These are phyloP conservation scores for Empis stercorea DNA, from an alignment of 2,888 invertebrate species.

Conservation along the genomic window DNA sequence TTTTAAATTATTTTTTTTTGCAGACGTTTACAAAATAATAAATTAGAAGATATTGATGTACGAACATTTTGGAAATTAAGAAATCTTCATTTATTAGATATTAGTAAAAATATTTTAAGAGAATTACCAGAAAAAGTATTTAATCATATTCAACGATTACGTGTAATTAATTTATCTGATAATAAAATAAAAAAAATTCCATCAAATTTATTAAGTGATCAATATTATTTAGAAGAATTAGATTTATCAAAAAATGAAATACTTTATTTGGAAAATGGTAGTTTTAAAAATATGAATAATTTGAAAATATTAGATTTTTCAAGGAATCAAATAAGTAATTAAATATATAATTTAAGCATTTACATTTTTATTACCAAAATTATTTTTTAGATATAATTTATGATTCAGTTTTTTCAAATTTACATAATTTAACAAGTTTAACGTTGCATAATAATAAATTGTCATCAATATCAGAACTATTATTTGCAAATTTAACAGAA, in stretches of 20 bases:
- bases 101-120: conserved; percentile 45
- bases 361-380: not conserved
- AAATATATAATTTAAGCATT: not conserved
- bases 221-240: conserved; percentile 45
- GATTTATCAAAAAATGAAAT: conserved; percentile 52
- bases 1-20: conserved; percentile 14
- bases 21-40: conserved; percentile 47
- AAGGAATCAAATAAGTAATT: conserved; percentile 42
- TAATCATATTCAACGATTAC: conserved; percentile 32
- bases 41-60: conserved; percentile 40
- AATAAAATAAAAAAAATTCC: conserved; percentile 39
- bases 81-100: conserved; percentile 47
- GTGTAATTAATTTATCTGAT: conserved; percentile 30
- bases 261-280: conserved; percentile 37
- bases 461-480: conserved; percentile 25
- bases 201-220: conserved; percentile 38
- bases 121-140: conserved; percentile 42
- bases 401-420: conserved; percentile 27
- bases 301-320: conserved; percentile 47
- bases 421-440: conserved; percentile 27
- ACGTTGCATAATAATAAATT: conserved; percentile 39
- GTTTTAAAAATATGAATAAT: conserved; percentile 39
- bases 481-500: conserved; percentile 25
- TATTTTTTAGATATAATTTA: conserved; percentile 22
- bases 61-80: conserved; percentile 40